These are phyloP conservation scores for Mesitornis unicolor DNA, from an alignment of 2,113 vertebrate species.

Conservation along the genomic window DNA sequence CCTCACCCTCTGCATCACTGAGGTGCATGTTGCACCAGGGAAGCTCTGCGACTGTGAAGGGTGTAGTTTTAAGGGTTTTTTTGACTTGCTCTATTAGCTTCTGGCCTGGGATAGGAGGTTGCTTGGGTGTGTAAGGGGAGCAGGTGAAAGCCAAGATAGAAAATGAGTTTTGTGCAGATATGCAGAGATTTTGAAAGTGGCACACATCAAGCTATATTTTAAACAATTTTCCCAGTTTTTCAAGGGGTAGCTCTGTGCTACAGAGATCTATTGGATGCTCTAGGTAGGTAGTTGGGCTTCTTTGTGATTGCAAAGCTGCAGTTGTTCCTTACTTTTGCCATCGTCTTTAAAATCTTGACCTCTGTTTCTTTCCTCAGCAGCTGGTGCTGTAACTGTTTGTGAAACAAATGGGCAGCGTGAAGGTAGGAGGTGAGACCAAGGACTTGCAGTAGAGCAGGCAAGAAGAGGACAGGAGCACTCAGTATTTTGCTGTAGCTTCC, in stretches of 20 bases:
- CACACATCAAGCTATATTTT: not conserved
- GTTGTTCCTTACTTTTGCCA: not conserved
- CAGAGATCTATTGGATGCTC: not conserved
- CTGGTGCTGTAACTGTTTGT: not conserved
- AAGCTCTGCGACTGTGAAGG: not conserved
- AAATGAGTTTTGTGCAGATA: not conserved
- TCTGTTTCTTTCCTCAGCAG: not conserved
- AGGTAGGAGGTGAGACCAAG: not conserved
- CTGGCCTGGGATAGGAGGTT: not conserved
- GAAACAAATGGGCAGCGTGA: not conserved
- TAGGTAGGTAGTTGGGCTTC: not conserved
- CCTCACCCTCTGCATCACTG: not conserved
- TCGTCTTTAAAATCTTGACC: not conserved
- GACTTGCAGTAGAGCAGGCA: not conserved
- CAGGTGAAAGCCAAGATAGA: not conserved
- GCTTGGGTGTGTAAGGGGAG: not conserved
- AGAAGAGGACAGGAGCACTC: not conserved
- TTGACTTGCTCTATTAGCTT: not conserved
- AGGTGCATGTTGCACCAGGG: not conserved
- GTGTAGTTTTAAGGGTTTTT: not conserved
- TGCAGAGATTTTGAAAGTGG: not conserved
- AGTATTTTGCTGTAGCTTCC: not conserved
- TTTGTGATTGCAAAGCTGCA: not conserved
- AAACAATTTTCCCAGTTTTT: not conserved
- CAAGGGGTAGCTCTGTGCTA: not conserved